phyloP scores from a whole-genome alignment of 2,888 invertebrate species.

The Tineola bisselliella region DNA sequence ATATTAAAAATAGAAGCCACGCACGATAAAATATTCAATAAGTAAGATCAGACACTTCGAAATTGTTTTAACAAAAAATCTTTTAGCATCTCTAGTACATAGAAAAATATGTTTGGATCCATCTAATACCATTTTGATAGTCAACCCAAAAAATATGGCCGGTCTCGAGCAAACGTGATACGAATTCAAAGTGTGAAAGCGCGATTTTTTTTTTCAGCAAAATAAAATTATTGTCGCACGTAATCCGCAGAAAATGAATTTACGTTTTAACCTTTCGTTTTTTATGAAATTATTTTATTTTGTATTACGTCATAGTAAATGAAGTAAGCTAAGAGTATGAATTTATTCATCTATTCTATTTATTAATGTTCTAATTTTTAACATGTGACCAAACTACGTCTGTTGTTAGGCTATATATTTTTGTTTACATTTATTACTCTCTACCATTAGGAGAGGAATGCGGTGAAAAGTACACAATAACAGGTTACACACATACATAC shows the following conservation, averaged over 20 bases:
- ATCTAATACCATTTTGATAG: slow-evolving; percentile 7
- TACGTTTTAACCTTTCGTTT: neutral
- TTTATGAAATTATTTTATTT: neutral
- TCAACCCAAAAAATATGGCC: neutral
- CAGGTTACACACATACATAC: no score
- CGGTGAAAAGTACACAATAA: no score
- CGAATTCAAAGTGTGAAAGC: neutral
- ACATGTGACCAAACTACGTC: no score
- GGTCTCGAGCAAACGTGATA: neutral
- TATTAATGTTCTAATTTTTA: no score
- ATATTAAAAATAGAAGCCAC: neutral
- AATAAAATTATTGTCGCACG: neutral
- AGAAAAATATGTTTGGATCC: neutral
- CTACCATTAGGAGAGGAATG: no score
- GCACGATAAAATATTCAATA: neutral
- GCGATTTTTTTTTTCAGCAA: neutral
- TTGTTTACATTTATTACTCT: no score
- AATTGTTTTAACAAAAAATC: slow-evolving; percentile 1
- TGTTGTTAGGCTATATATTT: no score
- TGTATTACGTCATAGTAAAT: neutral
- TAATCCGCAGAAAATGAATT: neutral
- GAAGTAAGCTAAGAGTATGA: no score
- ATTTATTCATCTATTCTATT: no score
- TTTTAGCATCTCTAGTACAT: neutral
- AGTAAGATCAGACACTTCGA: neutral